Base-by-base conservation (phyloP, 1,140 invertebrate genomes). In the Sarcophaga bullata region DNA sequence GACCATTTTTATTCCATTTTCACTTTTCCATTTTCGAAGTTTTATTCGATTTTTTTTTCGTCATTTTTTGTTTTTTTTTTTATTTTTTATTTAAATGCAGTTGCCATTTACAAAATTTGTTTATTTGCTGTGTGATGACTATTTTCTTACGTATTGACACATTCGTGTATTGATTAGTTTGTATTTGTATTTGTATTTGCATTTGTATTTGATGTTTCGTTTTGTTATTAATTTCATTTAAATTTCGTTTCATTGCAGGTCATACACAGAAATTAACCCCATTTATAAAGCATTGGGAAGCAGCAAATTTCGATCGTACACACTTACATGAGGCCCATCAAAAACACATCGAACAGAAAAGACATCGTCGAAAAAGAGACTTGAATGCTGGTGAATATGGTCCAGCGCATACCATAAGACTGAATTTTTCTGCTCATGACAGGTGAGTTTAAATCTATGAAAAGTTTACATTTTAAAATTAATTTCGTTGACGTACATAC, bases 371-470 rank as follows among this genome's bases (percentile, higher is more conserved):
- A 82, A 90, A 90, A 86, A 85, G 89, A 80, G 85, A 88, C 75
- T 81, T 83, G 25, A 80, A 68, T 72, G 76, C 73, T 76, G 85
- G 58, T 83, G 85, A 85, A 84, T 81, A 83, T 73, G 84, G 89
- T 10, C 81, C 90, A 85, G 87, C 89, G 76, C 87, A 90, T 83
- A 89, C 85, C 81, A 90, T 90, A 48, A 85, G 87, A 84, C 84
- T 90, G 83, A 89, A 89, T 86, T 90, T 90, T 85, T 88, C 85
- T 84, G 89, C 89, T 83, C 89, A 90, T 86, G 88, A 90, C 88
- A 90, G 87, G 89, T 90, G 82, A 86, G 82, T 73, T 13, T 15
- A 19, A 68, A 68, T 8, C 2, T 17, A n/a, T 68, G 15, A 15
- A 68, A 68, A 68, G 8, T 68, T 68, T 8, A 17, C 2, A 10